These are phyloP conservation scores for Heliconius ismenius DNA, from an alignment of 2,888 invertebrate species.

Conservation along the genomic window DNA sequence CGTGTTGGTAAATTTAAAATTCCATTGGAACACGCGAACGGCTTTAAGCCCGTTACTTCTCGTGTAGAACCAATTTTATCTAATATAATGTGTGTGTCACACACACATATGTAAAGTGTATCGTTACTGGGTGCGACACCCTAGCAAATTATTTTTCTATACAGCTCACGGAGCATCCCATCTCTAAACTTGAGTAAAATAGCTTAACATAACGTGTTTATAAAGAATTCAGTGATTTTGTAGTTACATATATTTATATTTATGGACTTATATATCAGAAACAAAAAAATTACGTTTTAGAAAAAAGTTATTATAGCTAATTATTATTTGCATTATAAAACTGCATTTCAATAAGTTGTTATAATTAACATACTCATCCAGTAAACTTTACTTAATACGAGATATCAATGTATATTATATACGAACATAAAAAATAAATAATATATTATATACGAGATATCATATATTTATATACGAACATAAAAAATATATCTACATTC, in stretches of 20 bases:
- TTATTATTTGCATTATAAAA: neutral
- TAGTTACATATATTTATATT: neutral
- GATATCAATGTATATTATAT: neutral
- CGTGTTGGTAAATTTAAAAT: slow-evolving; percentile 51
- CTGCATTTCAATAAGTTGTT: neutral
- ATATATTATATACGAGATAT: no score
- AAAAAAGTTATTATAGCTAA: neutral
- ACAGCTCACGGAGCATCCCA: slow-evolving; percentile 41
- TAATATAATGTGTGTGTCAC: slow-evolving; percentile 49
- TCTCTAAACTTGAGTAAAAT: slow-evolving; percentile 38
- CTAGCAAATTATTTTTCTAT: slow-evolving; percentile 62
- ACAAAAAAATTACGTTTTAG: no score
- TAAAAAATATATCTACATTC: slow-evolving; percentile 41
- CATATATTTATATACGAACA: neutral
- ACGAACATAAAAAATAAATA: slow-evolving; percentile 25
- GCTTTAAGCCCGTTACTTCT: slow-evolving; percentile 53
- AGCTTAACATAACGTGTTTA: neutral
- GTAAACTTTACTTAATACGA: slow-evolving; percentile 1
- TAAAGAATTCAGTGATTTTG: no score
- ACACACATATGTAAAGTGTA: slow-evolving; percentile 49
- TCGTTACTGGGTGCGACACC: slow-evolving; percentile 64
- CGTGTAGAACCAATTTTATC: slow-evolving; percentile 47
- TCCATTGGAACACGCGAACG: slow-evolving; percentile 61
- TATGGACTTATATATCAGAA: neutral
- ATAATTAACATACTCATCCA: neutral